Evolutionary conservation across 2,113 vertebrate species (phyloP).

Genomic region (Spea multiplicata): DNA sequence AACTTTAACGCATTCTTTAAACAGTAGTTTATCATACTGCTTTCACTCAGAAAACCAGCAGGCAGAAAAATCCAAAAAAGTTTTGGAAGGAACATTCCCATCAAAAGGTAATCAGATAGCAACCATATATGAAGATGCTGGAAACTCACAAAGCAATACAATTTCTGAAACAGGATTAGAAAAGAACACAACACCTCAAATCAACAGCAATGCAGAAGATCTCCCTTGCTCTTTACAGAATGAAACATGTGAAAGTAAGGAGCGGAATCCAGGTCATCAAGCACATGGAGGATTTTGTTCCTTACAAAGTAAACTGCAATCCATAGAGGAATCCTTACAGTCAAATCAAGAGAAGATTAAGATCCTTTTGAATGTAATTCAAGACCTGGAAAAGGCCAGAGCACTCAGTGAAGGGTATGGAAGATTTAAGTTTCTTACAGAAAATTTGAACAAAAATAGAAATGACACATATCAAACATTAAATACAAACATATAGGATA

Average conservation of each 20-base stretch:
- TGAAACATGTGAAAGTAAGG: conserved; percentile 55
- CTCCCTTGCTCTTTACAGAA: conserved; percentile 53
- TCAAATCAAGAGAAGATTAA: conserved; percentile 98
- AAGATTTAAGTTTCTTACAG: conserved; percentile 48
- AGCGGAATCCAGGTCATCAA: conserved; percentile 62
- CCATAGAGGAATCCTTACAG: conserved; percentile 88
- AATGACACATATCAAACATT: no score
- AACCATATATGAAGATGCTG: conserved; percentile 38
- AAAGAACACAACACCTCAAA: conserved; percentile 49
- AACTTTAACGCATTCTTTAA: conserved; percentile 52
- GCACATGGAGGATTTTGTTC: conserved; percentile 64
- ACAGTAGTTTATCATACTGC: conserved; percentile 51
- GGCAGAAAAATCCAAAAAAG: conserved; percentile 47
- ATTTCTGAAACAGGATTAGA: conserved; percentile 12
- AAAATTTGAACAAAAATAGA: background rate
- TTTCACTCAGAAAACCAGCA: conserved; percentile 51
- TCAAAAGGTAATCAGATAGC: conserved; percentile 27
- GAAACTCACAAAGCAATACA: conserved; percentile 26
- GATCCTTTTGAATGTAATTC: conserved; percentile 96
- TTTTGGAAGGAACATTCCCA: conserved; percentile 30
- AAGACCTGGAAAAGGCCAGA: conserved; percentile 95
- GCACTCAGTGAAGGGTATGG: conserved; percentile 93
- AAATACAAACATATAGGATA: no score
- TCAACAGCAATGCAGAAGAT: conserved; percentile 55
- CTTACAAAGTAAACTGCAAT: conserved; percentile 83